These are phyloP conservation scores for Phoxinus dragarum DNA, from an alignment of 2,797 vertebrate species.

Conservation along the genomic window DNA sequence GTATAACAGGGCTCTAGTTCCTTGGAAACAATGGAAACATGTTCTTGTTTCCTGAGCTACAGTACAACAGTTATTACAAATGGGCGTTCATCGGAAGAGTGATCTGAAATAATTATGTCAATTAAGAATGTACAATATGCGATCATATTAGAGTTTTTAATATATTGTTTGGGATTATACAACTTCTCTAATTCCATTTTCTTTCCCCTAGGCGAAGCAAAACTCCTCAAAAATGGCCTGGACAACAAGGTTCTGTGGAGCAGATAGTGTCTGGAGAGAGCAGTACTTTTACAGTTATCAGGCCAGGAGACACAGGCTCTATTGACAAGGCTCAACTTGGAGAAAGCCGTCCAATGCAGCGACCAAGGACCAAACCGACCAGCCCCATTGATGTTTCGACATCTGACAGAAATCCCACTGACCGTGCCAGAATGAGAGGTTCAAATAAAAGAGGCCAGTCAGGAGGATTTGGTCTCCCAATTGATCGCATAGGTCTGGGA, in stretches of 20 bases:
- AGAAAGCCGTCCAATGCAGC: conserved; percentile 23
- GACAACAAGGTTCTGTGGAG: neutral
- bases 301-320: neutral
- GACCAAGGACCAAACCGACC: conserved; percentile 4
- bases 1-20: neutral
- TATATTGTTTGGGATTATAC: neutral
- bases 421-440: conserved; percentile 35
- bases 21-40: conserved; percentile 45
- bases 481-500: conserved; percentile 56
- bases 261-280: conserved; percentile 19
- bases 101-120: neutral
- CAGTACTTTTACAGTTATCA: neutral
- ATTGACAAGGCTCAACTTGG: neutral
- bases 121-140: neutral
- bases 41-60: neutral
- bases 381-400: neutral
- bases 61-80: neutral
- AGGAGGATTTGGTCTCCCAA: conserved; percentile 42
- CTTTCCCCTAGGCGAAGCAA: conserved; percentile 15
- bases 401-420: conserved; percentile 26
- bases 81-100: neutral
- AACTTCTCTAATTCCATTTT: neutral
- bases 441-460: conserved; percentile 26
- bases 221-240: conserved; percentile 39
- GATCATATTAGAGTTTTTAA: neutral